These are phyloP conservation scores for Probaryconus sp. DNA, from an alignment of 1,140 invertebrate genomes.

Conservation along the genomic window DNA sequence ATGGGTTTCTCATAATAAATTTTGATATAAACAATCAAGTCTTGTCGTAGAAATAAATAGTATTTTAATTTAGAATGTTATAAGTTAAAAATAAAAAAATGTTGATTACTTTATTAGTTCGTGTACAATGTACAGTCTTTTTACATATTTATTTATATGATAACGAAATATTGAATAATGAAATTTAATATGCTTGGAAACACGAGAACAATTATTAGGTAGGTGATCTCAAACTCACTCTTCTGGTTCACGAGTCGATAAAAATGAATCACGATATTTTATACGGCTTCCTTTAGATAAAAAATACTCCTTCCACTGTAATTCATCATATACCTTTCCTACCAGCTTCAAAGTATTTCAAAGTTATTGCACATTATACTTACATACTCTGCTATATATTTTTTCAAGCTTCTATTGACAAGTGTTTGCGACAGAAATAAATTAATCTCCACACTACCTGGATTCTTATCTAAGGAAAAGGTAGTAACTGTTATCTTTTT, in stretches of 20 bases:
- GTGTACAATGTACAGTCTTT: too few species aligned
- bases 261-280: slow-evolving; percentile 46
- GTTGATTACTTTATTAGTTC: too few species aligned
- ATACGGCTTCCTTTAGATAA: slow-evolving; percentile 49
- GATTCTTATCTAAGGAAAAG: slow-evolving; percentile 54
- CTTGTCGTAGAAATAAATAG: too few species aligned
- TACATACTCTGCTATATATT: slow-evolving; percentile 11
- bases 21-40: too few species aligned
- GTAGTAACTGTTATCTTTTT: slow-evolving; percentile 40
- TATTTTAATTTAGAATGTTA: too few species aligned
- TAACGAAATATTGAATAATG: too few species aligned
- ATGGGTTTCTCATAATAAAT: too few species aligned
- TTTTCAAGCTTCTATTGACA: slow-evolving; percentile 13
- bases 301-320: slow-evolving; percentile 44
- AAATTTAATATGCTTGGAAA: too few species aligned
- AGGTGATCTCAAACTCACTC: background rate
- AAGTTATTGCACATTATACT: too few species aligned
- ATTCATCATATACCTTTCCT: slow-evolving; percentile 37
- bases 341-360: background rate
- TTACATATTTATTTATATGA: too few species aligned
- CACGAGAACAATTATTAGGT: too few species aligned
- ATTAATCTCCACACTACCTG: slow-evolving; percentile 52
- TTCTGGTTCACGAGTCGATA: slow-evolving; percentile 40
- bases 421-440: slow-evolving; percentile 36
- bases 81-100: too few species aligned